Evolutionary conservation across 35 echinoderm and acorn worm species (phyloP), one percentile per base, ranked within the genome.

Genomic region (Amphiura filiformis): DNA sequence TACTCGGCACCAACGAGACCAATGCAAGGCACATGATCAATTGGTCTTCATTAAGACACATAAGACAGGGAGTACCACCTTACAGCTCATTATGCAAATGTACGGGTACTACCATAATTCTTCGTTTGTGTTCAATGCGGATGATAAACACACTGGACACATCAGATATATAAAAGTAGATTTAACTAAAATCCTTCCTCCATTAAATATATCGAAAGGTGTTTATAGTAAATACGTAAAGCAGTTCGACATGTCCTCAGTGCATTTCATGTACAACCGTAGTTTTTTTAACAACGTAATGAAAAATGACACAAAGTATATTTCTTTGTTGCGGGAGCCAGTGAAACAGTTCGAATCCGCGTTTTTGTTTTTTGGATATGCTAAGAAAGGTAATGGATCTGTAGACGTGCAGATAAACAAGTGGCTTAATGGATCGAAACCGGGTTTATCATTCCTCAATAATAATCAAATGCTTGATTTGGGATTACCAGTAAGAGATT

Each of bases 1-100:
- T n/a, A n/a, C n/a, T n/a, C n/a, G n/a, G 41, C 41, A 17, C 41
- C 17, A 47, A 47, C 41, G 4, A 17, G 41, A 47, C 41, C 41
- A 47, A 4, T 47, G 81, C 20, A 12, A 33, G 35, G 36, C 85
- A 11, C 31, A 42, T 14, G 26, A 78, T 12, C 76, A 65, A 13
- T 26, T 96, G 28, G 94, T 96, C 0, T 96, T 89, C 33, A 14
- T 89, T 3, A 92, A 96, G 70, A 96, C 94, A n/a, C 94, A 96
- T 81, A 96, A 96, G 80, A 96, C 94, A 20, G 94, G 78, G 17
- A 92, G 90, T 44, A 82, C 94, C 17, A 96, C 94, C 0, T 42
- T 89, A 20, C 81, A 90, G n/a, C 57, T 86, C 13, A 85, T 96
- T n/a, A 42, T 96, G 34, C 78, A 96, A 79, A 80, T 87, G 33